Conservation (phyloP, 2,797 vertebrate genomes). For the Semaprochilodus insignis region DNA sequence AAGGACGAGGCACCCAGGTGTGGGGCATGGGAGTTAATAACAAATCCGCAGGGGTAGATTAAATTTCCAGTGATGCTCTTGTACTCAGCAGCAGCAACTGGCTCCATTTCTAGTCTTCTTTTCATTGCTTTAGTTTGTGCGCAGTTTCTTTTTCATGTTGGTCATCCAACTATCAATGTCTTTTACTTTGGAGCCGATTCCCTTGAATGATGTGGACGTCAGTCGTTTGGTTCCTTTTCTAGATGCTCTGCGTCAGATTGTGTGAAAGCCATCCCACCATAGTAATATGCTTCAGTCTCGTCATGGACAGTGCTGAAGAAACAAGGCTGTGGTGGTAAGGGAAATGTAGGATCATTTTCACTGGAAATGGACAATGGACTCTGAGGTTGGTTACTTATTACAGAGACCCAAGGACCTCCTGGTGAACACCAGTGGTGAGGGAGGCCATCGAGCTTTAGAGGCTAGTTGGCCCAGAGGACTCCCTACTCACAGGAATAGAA, state of each 20-base stretch:
- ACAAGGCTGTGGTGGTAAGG: neutral
- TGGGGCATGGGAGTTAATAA: conserved; percentile 42
- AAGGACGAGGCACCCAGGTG: conserved; percentile 27
- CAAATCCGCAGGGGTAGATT: conserved; percentile 34
- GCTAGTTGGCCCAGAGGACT: too few species aligned
- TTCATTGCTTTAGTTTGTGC: conserved; percentile 28
- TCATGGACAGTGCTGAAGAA: neutral
- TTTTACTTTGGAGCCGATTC: conserved; percentile 20
- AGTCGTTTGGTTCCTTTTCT: conserved; percentile 15
- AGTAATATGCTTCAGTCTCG: neutral
- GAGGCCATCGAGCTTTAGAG: too few species aligned
- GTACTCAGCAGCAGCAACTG: conserved; percentile 29
- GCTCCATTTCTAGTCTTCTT: conserved; percentile 28
- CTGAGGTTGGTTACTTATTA: neutral
- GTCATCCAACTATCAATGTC: conserved; percentile 9
- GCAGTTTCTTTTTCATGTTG: neutral
- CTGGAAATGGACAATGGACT: neutral
- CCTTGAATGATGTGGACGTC: conserved; percentile 23
- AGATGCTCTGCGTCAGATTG: too few species aligned
- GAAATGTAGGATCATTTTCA: neutral
- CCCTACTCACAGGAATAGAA: too few species aligned
- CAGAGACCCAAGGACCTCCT: neutral
- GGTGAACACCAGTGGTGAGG: too few species aligned
- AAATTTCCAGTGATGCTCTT: conserved; percentile 30
- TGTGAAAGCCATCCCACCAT: neutral